Evolutionary conservation across 1,140 invertebrate species (phyloP).

Genomic region (Drosophila sechellia): DNA sequence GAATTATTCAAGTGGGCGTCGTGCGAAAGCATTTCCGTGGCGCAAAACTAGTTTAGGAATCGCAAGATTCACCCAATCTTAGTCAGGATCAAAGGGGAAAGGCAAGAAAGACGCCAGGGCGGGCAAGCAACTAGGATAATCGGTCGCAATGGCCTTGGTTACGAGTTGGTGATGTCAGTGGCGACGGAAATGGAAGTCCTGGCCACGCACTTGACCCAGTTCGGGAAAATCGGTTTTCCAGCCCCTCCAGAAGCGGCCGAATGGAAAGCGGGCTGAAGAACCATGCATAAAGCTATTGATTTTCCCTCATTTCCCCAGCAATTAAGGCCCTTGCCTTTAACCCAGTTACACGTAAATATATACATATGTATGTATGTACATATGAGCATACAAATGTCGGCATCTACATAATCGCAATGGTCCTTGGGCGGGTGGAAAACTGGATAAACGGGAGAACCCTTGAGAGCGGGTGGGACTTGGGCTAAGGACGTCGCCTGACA

Average conservation of each 20-base stretch:
- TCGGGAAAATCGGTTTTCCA: conserved; percentile 23
- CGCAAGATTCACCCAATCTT: too few species aligned
- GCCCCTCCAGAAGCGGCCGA: conserved; percentile 2
- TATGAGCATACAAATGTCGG: too few species aligned
- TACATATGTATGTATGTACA: too few species aligned
- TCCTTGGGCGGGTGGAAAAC: conserved; percentile 29
- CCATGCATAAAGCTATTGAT: conserved; percentile 64
- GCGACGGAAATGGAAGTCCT: conserved; percentile 22
- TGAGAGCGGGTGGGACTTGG: neutral
- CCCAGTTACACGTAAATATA: conserved; percentile 37
- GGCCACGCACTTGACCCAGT: conserved; percentile 63
- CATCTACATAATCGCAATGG: neutral
- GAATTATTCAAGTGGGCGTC: conserved; percentile 56
- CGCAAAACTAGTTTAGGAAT: neutral
- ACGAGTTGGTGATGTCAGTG: conserved; percentile 44
- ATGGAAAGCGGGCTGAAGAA: neutral
- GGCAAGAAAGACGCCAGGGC: neutral
- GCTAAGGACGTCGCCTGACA: conserved; percentile 47
- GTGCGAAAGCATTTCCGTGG: conserved; percentile 26
- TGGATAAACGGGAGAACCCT: conserved; percentile 1
- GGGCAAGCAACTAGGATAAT: conserved; percentile 23
- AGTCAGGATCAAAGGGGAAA: neutral
- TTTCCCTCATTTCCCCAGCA: conserved; percentile 55
- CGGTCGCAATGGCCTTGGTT: conserved; percentile 14
- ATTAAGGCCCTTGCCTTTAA: conserved; percentile 68